A percentile compares a stretch with the other conserved stretches of the same genome.
Evolutionary conservation across 2,888 invertebrate genomes (phyloP).

Genomic region (Lasius platythorax): DNA sequence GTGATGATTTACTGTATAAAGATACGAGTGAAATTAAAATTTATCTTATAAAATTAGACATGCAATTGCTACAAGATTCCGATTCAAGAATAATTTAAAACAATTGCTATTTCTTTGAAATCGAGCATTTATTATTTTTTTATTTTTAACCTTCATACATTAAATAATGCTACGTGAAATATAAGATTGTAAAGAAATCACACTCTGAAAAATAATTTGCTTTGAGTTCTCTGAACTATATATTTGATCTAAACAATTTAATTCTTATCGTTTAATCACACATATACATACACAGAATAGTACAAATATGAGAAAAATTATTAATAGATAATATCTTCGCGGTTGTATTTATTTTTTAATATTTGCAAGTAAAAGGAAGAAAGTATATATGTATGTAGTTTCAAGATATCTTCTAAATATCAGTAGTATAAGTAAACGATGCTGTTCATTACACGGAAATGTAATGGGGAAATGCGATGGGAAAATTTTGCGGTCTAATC

Average conservation of each 20-base stretch:
- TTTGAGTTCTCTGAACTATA: background rate
- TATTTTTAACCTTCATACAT: conserved; percentile 55
- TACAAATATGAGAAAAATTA: background rate
- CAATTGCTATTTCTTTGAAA: background rate
- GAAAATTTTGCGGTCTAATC: conserved; percentile 3
- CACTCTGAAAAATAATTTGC: background rate
- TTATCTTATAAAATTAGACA: conserved; percentile 66
- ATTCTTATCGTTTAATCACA: background rate
- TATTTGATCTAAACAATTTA: background rate
- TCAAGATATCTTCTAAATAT: background rate
- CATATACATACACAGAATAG: background rate
- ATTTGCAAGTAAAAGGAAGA: background rate
- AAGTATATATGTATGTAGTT: background rate
- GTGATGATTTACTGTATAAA: conserved; percentile 63
- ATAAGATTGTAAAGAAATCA: background rate
- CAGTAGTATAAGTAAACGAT: background rate
- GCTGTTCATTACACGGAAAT: background rate
- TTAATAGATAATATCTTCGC: background rate
- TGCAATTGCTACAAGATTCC: conserved; percentile 61
- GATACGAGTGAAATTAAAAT: conserved; percentile 52
- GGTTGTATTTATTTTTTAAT: background rate
- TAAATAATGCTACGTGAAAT: background rate
- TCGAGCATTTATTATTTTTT: conserved; percentile 43
- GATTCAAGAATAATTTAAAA: conserved; percentile 64
- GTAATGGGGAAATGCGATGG: background rate